A percentile compares a stretch with the other conserved stretches of the same genome.
Conservation (phyloP, 2,888 invertebrate species). For the Hymenopus coronatus region DNA sequence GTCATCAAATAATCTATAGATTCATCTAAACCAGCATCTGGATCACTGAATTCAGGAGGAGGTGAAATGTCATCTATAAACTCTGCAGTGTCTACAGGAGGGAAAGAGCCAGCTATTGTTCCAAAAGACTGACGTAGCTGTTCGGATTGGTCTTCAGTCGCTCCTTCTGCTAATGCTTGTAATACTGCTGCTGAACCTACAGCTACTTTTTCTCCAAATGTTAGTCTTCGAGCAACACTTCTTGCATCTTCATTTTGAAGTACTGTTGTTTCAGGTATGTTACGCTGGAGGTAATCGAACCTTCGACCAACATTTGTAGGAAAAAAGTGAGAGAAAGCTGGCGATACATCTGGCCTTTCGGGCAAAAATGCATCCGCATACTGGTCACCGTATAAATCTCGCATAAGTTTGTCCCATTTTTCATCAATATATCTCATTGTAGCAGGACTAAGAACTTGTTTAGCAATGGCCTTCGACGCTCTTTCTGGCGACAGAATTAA, state of each 20-base stretch:
- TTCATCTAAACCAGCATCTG: background rate
- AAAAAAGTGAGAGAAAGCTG: too few species aligned
- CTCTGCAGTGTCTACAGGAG: background rate
- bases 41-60: background rate
- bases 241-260: background rate
- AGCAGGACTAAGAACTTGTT: background rate
- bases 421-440: background rate
- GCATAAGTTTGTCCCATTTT: background rate
- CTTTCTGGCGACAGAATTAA: background rate
- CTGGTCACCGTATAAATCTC: background rate
- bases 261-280: too few species aligned
- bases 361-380: background rate
- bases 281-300: background rate
- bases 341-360: too few species aligned
- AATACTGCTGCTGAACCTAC: too few species aligned
- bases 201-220: background rate
- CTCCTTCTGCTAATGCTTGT: too few species aligned
- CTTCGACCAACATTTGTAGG: background rate
- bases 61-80: background rate
- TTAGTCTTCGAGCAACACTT: background rate
- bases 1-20: background rate
- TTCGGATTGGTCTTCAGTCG: too few species aligned
- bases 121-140: background rate
- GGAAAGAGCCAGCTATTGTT: background rate
- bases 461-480: background rate